These are phyloP conservation scores for Hydrolagus affinis DNA, from an alignment of 2,113 vertebrate genomes.

Conservation along the genomic window DNA sequence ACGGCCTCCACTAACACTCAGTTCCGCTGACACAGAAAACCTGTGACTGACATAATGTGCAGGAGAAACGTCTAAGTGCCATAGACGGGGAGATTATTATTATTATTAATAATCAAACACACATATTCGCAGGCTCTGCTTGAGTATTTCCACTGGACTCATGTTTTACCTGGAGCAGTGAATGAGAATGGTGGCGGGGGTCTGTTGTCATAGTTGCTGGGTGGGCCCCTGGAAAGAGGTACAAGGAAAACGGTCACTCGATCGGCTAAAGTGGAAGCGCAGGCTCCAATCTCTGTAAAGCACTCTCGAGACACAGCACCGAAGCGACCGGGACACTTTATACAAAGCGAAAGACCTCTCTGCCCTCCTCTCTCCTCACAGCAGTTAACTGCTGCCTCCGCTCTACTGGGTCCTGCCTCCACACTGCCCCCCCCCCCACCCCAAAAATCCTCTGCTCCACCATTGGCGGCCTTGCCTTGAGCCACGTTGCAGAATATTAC, in stretches of 20 bases:
- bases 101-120: not conserved
- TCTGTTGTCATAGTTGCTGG: slow-evolving; percentile 50
- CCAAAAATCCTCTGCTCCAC: no score
- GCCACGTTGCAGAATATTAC: no score
- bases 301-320: not conserved
- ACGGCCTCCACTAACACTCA: no score
- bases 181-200: slow-evolving; percentile 53
- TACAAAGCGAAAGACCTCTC: no score
- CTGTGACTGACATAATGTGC: not conserved
- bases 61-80: not conserved
- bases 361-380: no score
- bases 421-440: no score
- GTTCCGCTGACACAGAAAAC: no score
- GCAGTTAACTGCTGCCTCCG: no score
- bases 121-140: not conserved
- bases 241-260: not conserved
- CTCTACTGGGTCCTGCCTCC: no score
- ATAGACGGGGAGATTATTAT: not conserved
- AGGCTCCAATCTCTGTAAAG: not conserved
- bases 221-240: slow-evolving; percentile 47
- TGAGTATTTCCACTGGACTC: not conserved
- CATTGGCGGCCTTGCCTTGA: no score
- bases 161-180: slow-evolving; percentile 52
- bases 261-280: no score
- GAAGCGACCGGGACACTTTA: no score